phyloP scores from a whole-genome alignment of 2,888 invertebrate species.

The Nycteola revayana region DNA sequence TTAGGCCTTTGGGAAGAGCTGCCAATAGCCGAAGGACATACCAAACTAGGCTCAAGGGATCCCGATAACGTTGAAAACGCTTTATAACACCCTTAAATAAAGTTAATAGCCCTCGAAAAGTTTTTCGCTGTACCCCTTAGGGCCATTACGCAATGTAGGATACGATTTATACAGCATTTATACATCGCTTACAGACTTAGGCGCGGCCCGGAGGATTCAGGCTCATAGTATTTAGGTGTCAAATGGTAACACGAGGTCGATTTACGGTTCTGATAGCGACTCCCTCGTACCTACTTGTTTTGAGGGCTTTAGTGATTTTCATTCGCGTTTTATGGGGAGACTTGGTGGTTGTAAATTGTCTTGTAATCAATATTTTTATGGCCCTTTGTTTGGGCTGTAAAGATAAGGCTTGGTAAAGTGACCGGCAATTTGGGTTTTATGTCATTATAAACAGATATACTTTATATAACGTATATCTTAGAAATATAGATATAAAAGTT shows the following conservation, averaged over 20 bases:
- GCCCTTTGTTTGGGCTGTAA: slow-evolving; percentile 8
- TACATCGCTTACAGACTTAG: slow-evolving; percentile 70
- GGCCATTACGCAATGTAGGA: slow-evolving; percentile 71
- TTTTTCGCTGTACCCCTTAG: slow-evolving; percentile 74
- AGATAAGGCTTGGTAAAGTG: no score
- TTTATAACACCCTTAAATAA: slow-evolving; percentile 80
- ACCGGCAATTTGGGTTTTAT: slow-evolving; percentile 11
- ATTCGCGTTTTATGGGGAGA: slow-evolving; percentile 19
- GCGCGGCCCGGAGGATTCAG: slow-evolving; percentile 52
- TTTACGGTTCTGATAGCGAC: slow-evolving; percentile 55
- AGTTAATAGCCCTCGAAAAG: slow-evolving; percentile 74
- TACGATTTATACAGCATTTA: slow-evolving; percentile 77
- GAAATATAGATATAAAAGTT: no score
- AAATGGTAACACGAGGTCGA: slow-evolving; percentile 62
- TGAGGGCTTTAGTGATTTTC: slow-evolving; percentile 32
- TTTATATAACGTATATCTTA: no score
- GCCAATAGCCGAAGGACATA: slow-evolving; percentile 62
- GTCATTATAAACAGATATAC: slow-evolving; percentile 7
- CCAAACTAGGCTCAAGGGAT: slow-evolving; percentile 63
- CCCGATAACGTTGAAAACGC: slow-evolving; percentile 74
- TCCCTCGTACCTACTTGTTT: slow-evolving; percentile 35
- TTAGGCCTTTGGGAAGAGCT: slow-evolving; percentile 39
- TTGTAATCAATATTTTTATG: slow-evolving; percentile 26
- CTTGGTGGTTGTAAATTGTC: slow-evolving; percentile 9
- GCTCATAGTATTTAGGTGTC: slow-evolving; percentile 64